Evolutionary conservation across 2,797 vertebrate genomes (phyloP), one percentile per base, ranked within the genome.

Genomic region (Bradypus variegatus): DNA sequence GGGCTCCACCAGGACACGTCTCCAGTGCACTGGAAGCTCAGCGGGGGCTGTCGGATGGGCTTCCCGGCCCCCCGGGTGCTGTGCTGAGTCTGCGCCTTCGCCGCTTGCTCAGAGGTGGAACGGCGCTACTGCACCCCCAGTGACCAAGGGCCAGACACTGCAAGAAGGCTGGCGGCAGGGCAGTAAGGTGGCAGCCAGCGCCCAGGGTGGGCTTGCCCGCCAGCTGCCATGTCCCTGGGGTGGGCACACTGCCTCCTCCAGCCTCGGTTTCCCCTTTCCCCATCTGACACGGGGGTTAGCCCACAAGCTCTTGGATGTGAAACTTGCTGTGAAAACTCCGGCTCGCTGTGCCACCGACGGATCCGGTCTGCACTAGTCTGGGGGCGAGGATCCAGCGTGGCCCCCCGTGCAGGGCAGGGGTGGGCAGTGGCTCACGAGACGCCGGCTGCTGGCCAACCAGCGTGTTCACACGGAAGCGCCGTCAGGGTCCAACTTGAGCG

Each of bases 261-360:
- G 72, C 83, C 33, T 95, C 38, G 18, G 76, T 89, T 75, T 84
- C 29, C 81, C 45, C 9, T 89, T 75, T 84, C 29, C 81, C 45
- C 9, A 1, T 41, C 36, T 53, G 21, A 36, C 25, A 75, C 55
- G 50, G 38, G 11, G 38, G 9, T 11, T 31, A 12, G n/a, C 50
- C 60, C 83, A 29, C 11, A 0, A 60, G 70, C 15, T 27, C 31
- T 6, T 33, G 72, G 23, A 13, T 75, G 23, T 13, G n/a, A 48
- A 8, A 38, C 55, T 45, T 8, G 19, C 33, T 79, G 69, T 21
- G 13, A 53, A 73, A 75, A 27, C 38, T 27, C 55, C 6, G 14
- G 53, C 41, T 45, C 41, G 41, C 41, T 45, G 41, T 45, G 41
- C 41, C 41, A 45, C 41, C 41, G 41, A 38, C 48, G 13, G 33